Evolutionary conservation across 2,113 vertebrate species (phyloP), one percentile per base, ranked within the genome.

Genomic region (Elaphurus davidianus): DNA sequence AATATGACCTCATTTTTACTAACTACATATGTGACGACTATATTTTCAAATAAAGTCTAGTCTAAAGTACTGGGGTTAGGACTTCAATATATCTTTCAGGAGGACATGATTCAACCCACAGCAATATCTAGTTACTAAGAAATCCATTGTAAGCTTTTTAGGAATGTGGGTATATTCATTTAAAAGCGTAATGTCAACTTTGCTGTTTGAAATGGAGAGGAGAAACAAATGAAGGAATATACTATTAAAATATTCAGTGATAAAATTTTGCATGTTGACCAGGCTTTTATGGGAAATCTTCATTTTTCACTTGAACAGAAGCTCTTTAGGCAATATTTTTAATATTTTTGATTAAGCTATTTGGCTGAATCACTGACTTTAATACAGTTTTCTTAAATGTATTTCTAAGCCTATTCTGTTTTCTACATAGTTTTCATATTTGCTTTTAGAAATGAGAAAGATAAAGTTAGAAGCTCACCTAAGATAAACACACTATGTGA

Each of bases 291-390:
- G 64, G 27, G 25, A 85, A 60, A 23, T 90, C 64, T 88, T 30
- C 17, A 60, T n/a, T 59, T 93, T 96, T 87, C 45, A 5, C 64
- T 67, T 85, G 76, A 67, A 87, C 92, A 74, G 96, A 95, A 97
- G 27, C 45, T 96, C 84, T 88, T 7, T 1, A 59, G 94, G 25
- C 54, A 94, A 28, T 88, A 90, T 47, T 55, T 23, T 50, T 81
- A 9, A n/a, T 91, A 67, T 57, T 89, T 96, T 96, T 98, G 60
- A 96, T 74, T 97, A 36, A 92, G 54, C 43, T 92, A 67, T 96
- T 86, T 91, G 54, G 33, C 76, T 57, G 88, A 82, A 64, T 91
- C 59, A 95, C 6, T 95, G 62, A 79, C 33, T 87, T 89, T 43
- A 76, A 57, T 64, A 43, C 79, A 40, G 28, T 87, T 94, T 96